Evolutionary conservation across 2,797 vertebrate genomes (phyloP).

Genomic region (Merluccius polli): DNA sequence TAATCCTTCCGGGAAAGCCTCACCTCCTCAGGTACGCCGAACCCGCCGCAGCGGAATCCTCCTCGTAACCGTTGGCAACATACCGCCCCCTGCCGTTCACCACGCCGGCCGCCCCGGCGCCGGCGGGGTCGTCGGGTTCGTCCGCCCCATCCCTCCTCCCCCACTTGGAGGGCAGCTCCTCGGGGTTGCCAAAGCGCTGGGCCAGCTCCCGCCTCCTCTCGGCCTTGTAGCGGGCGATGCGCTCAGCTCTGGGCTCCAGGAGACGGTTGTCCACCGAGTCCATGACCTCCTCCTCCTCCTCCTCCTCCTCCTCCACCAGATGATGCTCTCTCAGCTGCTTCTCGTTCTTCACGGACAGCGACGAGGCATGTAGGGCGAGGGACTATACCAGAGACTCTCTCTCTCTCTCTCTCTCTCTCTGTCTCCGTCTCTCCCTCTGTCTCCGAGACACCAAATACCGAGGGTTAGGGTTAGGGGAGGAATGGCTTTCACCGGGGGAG

Average conservation of each 20-base stretch:
- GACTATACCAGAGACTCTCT: not conserved
- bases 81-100: conserved; percentile 49
- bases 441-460: not conserved
- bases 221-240: conserved; percentile 77
- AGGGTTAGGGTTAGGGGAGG: too few species aligned
- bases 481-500: not conserved
- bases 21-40: conserved; percentile 58
- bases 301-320: conserved; percentile 14
- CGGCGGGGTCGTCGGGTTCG: conserved; percentile 10
- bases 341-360: conserved; percentile 14
- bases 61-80: not conserved
- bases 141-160: conserved; percentile 59
- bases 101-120: not conserved
- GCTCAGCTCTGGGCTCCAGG: conserved; percentile 71
- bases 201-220: conserved; percentile 75
- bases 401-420: not conserved
- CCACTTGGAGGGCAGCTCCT: conserved; percentile 70
- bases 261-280: conserved; percentile 61
- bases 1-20: conserved; percentile 24
- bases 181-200: conserved; percentile 62
- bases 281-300: conserved; percentile 59
- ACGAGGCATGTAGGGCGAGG: conserved; percentile 34
- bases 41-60: conserved; percentile 32
- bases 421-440: not conserved
- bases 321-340: conserved; percentile 25